A percentile compares a stretch with the other conserved stretches of the same genome.
Conservation (phyloP, 2,888 invertebrate genomes). For the Brachylomia viminalis region DNA sequence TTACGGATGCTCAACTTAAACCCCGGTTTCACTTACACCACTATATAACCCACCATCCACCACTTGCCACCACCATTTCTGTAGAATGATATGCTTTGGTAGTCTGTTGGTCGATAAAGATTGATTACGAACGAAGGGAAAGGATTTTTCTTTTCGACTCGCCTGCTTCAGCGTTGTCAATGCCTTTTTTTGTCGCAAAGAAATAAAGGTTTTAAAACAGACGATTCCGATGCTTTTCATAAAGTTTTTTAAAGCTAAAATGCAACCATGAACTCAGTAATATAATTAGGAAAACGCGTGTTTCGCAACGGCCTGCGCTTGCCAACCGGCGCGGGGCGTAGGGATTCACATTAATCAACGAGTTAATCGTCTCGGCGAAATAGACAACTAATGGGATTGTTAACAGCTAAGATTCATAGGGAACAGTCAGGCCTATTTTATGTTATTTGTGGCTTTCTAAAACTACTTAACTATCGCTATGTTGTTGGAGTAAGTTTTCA, state of each 20-base stretch:
- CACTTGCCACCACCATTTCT: neutral
- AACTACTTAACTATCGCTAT: constrained; percentile 4
- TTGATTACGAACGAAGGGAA: neutral
- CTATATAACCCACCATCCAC: neutral
- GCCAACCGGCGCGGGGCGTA: constrained; percentile 57
- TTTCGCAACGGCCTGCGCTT: constrained; percentile 56
- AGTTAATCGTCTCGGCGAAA: constrained; percentile 58
- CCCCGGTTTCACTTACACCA: neutral
- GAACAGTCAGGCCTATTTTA: constrained; percentile 8
- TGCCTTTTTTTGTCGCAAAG: neutral
- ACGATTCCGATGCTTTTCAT: neutral
- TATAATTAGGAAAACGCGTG: constrained; percentile 59
- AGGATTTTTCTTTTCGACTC: neutral
- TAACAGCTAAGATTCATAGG: constrained; percentile 58
- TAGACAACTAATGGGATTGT: constrained; percentile 57
- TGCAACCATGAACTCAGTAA: constrained; percentile 56
- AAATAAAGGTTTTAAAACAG: neutral
- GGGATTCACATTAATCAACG: constrained; percentile 61
- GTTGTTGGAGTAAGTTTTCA: neutral
- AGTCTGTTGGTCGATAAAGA: neutral
- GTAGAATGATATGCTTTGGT: neutral
- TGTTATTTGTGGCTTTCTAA: constrained; percentile 20
- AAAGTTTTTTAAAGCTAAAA: constrained; percentile 10
- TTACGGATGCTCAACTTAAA: neutral
- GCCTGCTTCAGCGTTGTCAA: neutral